Evolutionary conservation across 2,888 invertebrate species (phyloP), one percentile per base, ranked within the genome.

Genomic region (Spicauda simplicius): DNA sequence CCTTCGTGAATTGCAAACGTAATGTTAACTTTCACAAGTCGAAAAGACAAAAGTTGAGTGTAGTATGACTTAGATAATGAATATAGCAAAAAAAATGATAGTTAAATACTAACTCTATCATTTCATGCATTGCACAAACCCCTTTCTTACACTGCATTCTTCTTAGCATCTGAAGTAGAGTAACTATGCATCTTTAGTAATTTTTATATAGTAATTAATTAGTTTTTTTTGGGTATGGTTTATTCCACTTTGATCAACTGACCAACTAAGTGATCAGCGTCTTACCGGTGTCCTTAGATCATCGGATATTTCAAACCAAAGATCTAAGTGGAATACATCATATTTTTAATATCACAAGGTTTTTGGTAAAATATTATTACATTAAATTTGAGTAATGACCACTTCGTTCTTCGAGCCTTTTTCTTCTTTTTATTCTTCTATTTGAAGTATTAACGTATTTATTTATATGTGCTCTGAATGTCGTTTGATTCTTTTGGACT

Each of bases 61-160:
- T 16, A 48, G 48, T 48, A 14, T 0, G 59, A 62, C n/a, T 20
- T 48, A 48, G 33, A 37, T 50, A 64, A 33, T 57, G 19, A 64
- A 18, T 53, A 45, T 30, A 20, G 37, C 33, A n/a, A 50, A 30
- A 25, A 55, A 30, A 57, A 45, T 64, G 52, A 57, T 62, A 50
- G 58, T 53, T 16, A 50, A 58, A 1, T 53, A 48, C 41, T 52
- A 37, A 59, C 18, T 50, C 25, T 55, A 33, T 55, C 60, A 66
- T 60, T 60, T 59, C 66, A 55, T 66, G 60, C 66, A 66, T 66
- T 55, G 66, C 66, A 60, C 60, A 66, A 66, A 60, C 55, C 60
- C 66, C 20, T 50, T 60, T 58, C 41, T 53, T 60, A 33, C 66
- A 66, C 66, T 73, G 66, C 74, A 69, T 77, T 76, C 73, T 75